Evolutionary conservation across 1,140 invertebrate genomes (phyloP).

Genomic region (Drosophila takahashii): DNA sequence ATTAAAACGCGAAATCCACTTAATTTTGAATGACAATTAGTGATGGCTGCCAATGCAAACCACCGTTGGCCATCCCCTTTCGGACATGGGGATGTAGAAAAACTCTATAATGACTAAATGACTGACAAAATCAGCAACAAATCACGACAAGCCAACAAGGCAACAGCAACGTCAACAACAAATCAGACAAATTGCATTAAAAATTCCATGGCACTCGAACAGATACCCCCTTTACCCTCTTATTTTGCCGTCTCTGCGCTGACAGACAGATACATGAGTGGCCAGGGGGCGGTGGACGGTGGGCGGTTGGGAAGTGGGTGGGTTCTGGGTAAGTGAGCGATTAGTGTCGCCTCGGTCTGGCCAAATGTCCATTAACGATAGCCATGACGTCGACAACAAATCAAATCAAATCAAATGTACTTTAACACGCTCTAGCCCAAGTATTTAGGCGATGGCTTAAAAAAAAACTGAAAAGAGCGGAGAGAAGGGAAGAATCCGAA

Average conservation of each 20-base stretch:
- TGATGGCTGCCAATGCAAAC: slow-evolving; percentile 44
- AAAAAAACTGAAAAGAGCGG: slow-evolving; percentile 8
- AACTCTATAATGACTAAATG: slow-evolving; percentile 79
- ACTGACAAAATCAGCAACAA: slow-evolving; percentile 82
- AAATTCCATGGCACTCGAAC: slow-evolving; percentile 80
- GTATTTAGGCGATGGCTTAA: slow-evolving; percentile 74
- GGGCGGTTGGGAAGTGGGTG: not conserved
- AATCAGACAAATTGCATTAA: slow-evolving; percentile 84
- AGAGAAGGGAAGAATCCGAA: slow-evolving; percentile 7
- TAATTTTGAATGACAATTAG: slow-evolving; percentile 82
- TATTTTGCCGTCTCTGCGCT: slow-evolving; percentile 35
- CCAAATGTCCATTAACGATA: slow-evolving; percentile 75
- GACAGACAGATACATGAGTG: slow-evolving; percentile 65
- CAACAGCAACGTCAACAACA: slow-evolving; percentile 76
- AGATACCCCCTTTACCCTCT: not conserved
- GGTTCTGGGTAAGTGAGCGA: slow-evolving; percentile 67
- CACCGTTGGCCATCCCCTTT: slow-evolving; percentile 28
- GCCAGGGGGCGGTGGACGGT: not conserved
- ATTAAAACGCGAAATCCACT: slow-evolving; percentile 80
- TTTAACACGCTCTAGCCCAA: slow-evolving; percentile 76
- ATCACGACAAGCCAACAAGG: slow-evolving; percentile 74
- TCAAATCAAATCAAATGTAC: slow-evolving; percentile 83
- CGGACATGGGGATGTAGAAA: slow-evolving; percentile 24
- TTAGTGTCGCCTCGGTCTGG: slow-evolving; percentile 73
- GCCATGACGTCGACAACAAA: slow-evolving; percentile 71